These are phyloP conservation scores for Cheilosia pagana DNA, from an alignment of 2,888 invertebrate genomes.

Conservation along the genomic window DNA sequence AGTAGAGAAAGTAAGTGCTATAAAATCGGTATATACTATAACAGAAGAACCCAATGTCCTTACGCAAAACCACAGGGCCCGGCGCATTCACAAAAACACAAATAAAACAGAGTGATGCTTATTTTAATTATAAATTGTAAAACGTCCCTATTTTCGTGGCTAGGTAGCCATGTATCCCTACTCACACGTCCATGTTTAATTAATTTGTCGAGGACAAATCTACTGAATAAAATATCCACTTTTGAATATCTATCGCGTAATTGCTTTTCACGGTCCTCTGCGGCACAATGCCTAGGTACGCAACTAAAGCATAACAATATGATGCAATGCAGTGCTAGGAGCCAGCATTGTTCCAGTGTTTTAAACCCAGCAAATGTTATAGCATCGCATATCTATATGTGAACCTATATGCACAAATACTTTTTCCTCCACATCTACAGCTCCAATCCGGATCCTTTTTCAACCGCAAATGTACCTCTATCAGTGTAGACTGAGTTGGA, in stretches of 20 bases:
- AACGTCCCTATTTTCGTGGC: not conserved
- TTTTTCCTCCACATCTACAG: not conserved
- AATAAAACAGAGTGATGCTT: too few relatives aligned
- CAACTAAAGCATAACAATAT: slow-evolving; percentile 7
- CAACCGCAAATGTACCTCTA: slow-evolving; percentile 21
- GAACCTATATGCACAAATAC: not conserved
- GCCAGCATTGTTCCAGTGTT: slow-evolving; percentile 12
- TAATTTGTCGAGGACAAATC: slow-evolving; percentile 1
- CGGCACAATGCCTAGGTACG: not conserved
- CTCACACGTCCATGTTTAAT: slow-evolving; percentile 1
- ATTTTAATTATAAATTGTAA: too few relatives aligned
- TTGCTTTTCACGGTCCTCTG: slow-evolving; percentile 7
- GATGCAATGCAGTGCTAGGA: slow-evolving; percentile 9
- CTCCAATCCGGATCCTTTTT: not conserved
- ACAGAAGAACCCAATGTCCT: too few relatives aligned
- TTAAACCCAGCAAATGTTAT: slow-evolving; percentile 12
- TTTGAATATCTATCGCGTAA: slow-evolving; percentile 8
- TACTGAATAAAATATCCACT: slow-evolving; percentile 1
- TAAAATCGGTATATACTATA: too few relatives aligned
- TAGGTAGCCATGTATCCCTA: not conserved
- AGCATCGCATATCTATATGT: not conserved
- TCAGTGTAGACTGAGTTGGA: slow-evolving; percentile 17
- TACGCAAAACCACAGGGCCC: too few relatives aligned
- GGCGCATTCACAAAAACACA: too few relatives aligned
- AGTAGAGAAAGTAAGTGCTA: too few relatives aligned